Percentiles rank a stretch among this genome's conserved stretches.
Conservation (phyloP, 2,888 invertebrate genomes). For the Cristatella mucedo region DNA sequence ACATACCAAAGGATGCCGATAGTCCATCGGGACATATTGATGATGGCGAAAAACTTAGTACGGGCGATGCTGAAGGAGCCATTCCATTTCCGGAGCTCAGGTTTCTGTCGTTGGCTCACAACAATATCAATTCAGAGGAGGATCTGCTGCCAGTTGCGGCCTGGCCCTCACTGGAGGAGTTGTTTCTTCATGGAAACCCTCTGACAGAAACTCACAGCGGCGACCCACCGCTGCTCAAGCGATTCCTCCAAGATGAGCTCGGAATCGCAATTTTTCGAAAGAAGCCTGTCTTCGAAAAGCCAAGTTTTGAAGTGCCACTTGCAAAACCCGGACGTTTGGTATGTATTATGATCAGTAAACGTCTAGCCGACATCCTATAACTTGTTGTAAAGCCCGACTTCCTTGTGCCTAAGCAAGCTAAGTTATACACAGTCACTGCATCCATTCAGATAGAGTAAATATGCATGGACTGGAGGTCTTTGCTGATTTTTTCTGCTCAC, state of each 20-base stretch:
- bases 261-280: conserved; percentile 25
- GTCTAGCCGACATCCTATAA: too few species aligned
- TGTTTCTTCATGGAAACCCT: conserved; percentile 31
- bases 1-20: conserved; percentile 3
- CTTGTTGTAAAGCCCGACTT: conserved; percentile 10
- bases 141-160: conserved; percentile 31
- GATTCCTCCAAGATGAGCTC: conserved; percentile 29
- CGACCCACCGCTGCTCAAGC: conserved; percentile 30
- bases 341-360: too few species aligned
- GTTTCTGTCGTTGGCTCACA: conserved; percentile 27
- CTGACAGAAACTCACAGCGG: conserved; percentile 25
- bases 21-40: not conserved
- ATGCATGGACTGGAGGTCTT: not conserved
- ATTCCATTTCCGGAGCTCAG: conserved; percentile 11
- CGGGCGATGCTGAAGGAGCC: conserved; percentile 4
- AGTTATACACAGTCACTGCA: conserved; percentile 7
- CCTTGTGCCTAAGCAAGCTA: conserved; percentile 9
- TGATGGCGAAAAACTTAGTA: not conserved
- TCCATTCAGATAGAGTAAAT: not conserved
- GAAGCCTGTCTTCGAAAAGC: conserved; percentile 17
- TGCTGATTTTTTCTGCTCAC: too few species aligned
- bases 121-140: conserved; percentile 32
- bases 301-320: conserved; percentile 18
- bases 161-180: conserved; percentile 32
- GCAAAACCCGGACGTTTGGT: conserved; percentile 20